Conservation (phyloP, 2,797 vertebrate genomes). For the Premnoplex brunnescens region DNA sequence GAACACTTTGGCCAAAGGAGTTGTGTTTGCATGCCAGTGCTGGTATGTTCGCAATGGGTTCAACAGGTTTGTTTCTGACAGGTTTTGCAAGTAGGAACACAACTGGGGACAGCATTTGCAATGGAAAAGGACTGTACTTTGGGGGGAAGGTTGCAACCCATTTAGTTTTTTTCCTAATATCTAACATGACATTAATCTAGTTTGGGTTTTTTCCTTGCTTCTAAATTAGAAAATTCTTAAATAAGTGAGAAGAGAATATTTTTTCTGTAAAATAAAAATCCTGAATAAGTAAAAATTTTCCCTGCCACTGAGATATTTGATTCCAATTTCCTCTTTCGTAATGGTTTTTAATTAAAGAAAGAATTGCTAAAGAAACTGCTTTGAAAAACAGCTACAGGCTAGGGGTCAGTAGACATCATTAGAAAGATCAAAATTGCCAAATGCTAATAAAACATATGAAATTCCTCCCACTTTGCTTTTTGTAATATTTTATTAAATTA, state of each 20-base stretch:
- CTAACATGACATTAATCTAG: neutral
- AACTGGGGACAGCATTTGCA: neutral
- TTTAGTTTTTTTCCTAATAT: neutral
- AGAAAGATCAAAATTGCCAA: slow-evolving; percentile 50
- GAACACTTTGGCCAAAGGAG: neutral
- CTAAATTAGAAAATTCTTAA: neutral
- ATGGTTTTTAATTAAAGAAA: slow-evolving; percentile 58
- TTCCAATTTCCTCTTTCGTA: neutral
- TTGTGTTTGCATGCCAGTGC: neutral
- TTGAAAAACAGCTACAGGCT: slow-evolving; percentile 26
- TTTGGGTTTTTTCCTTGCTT: rapidly evolving
- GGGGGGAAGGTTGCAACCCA: neutral
- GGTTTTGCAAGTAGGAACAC: neutral
- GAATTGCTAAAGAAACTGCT: slow-evolving; percentile 34
- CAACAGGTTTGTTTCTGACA: neutral
- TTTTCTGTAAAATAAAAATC: neutral
- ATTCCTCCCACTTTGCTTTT: slow-evolving; percentile 32
- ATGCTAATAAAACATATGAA: slow-evolving; percentile 55
- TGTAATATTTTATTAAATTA: slow-evolving; percentile 60
- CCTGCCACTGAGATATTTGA: neutral
- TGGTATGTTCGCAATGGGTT: neutral
- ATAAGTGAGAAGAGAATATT: too few relatives aligned
- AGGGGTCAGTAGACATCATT: slow-evolving; percentile 52
- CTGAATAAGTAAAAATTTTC: neutral
- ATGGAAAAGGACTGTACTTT: neutral